These are phyloP conservation scores for Callionymus lyra DNA, from an alignment of 2,113 vertebrate genomes.

Conservation along the genomic window DNA sequence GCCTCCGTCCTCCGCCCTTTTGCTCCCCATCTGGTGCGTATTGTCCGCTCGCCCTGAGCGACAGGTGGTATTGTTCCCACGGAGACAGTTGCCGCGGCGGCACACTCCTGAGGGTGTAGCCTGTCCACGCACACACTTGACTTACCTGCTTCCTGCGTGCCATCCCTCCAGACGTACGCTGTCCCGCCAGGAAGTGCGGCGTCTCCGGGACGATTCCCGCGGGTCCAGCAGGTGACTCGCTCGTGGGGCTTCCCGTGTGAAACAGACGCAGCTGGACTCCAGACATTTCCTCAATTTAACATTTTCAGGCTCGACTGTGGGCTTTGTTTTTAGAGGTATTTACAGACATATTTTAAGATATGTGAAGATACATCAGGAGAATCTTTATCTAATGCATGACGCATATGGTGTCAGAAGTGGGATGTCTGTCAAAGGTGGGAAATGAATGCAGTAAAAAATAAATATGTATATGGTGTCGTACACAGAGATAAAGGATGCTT, in stretches of 20 bases:
- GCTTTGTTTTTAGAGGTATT: too few species aligned
- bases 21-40: constrained; percentile 52
- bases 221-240: constrained; percentile 30
- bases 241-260: constrained; percentile 25
- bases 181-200: constrained; percentile 30
- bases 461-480: too few species aligned
- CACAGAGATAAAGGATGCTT: too few species aligned
- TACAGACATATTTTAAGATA: too few species aligned
- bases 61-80: constrained; percentile 58
- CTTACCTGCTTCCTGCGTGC: constrained; percentile 33
- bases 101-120: constrained; percentile 48
- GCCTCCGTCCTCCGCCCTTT: constrained; percentile 39
- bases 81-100: constrained; percentile 49
- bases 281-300: too few species aligned
- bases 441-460: too few species aligned
- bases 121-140: constrained; percentile 15
- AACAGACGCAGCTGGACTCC: constrained; percentile 1
- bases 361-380: too few species aligned
- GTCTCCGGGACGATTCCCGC: constrained; percentile 11
- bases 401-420: too few species aligned
- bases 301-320: too few species aligned
- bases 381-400: too few species aligned
- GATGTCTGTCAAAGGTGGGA: too few species aligned
- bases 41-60: constrained; percentile 37
- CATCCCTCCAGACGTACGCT: constrained; percentile 31